Base-by-base conservation (phyloP, 2,888 invertebrate species). In the Aspidiotus rigidus region DNA sequence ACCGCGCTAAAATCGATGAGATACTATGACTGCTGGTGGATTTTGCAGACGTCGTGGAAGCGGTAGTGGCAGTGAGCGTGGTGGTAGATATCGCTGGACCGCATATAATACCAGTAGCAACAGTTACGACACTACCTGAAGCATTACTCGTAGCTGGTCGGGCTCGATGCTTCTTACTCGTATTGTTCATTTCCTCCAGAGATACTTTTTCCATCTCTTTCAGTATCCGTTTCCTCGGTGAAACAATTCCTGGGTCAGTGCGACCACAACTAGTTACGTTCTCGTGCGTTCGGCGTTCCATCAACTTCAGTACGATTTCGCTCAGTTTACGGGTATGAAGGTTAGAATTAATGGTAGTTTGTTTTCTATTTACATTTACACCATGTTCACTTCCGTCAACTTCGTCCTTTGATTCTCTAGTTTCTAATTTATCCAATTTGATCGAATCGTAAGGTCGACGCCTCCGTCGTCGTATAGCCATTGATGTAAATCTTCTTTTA, bases 211-310 rank as follows among this genome's bases (percentile, higher is more conserved):
- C 91, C 76, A 91, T 82, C 78, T 91, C 90, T 69, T 90, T 83
- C 72, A 91, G 80, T 78, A 90, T 87, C 74, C 91, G 83, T 77
- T 91, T 91, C 55, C 91, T 83, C 63, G 91, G 91, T 71, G 90
- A 90, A 41, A 90, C 89, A 74, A 88, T 86, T 74, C 80, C 80
- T 7, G 80, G 79, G 74, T 80, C 80, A 39, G 74, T 71, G 41
- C 75, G 73, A 66, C 72, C 71, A 59, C 73, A 72, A 71, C 71
- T 73, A 41, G 73, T 42, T 16, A 44, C 59, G 28, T 42, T 62
- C 55, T 70, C 72, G 62, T 40, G 17, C 11, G 41, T 55, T 54
- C 62, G 54, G 57, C 74, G 71, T 63, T 76, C 75, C 74, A 74
- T 74, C 64, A 76, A 71, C 53, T 69, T 73, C 73, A 74, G 74